Evolutionary conservation across 2,888 invertebrate genomes (phyloP).

Genomic region (Lycia hirtaria): DNA sequence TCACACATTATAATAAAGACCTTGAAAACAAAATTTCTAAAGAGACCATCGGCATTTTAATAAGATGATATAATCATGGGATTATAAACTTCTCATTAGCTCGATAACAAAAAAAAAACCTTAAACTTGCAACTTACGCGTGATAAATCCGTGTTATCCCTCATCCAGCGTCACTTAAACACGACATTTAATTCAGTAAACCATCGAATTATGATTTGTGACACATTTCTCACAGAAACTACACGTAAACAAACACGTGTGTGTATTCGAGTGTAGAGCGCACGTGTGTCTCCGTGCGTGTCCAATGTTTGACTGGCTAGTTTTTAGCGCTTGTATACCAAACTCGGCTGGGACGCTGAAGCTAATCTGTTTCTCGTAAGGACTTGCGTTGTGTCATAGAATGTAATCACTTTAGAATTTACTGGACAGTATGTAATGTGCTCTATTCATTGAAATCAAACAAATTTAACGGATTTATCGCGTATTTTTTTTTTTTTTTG

Average conservation of each 20-base stretch:
- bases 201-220: conserved; percentile 15
- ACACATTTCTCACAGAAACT: conserved; percentile 37
- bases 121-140: conserved; percentile 29
- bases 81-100: neutral
- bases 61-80: conserved; percentile 11
- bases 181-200: conserved; percentile 29
- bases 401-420: conserved; percentile 28
- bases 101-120: conserved; percentile 2
- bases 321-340: conserved; percentile 45
- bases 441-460: too few species aligned
- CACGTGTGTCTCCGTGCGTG: conserved; percentile 46
- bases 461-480: too few species aligned
- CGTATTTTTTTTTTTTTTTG: too few species aligned
- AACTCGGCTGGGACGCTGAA: conserved; percentile 50
- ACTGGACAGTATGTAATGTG: conserved; percentile 6
- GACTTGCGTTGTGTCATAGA: conserved; percentile 68
- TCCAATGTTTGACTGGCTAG: conserved; percentile 54
- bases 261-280: conserved; percentile 19
- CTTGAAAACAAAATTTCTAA: conserved; percentile 1
- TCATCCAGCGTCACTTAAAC: conserved; percentile 14
- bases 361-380: conserved; percentile 57
- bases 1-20: neutral
- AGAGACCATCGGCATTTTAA: neutral
- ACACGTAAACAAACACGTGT: conserved; percentile 52
- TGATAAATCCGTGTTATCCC: conserved; percentile 7